Evolutionary conservation across 2,113 vertebrate species (phyloP), one percentile per base, ranked within the genome.

Genomic region (Meleagris gallopavo): DNA sequence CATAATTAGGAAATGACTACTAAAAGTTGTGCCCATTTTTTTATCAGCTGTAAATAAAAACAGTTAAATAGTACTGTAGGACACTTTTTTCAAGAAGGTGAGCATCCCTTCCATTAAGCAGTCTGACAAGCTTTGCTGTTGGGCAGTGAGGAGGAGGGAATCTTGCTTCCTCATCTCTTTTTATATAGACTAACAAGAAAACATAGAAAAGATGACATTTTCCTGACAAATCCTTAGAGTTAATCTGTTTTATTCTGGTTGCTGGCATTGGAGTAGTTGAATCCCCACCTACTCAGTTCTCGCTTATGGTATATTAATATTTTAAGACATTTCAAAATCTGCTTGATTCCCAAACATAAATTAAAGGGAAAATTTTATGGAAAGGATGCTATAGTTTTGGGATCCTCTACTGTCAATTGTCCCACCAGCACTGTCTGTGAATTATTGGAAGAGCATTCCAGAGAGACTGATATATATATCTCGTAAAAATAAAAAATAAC

Each of bases 321-420:
- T 90, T 94, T 70, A 96, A 96, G 92, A 48, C 52, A 76, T 76
- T 95, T 95, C 70, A 83, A 94, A 90, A 88, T 78, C 90, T 75
- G 38, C 88, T 80, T 71, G 57, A 94, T 91, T 94, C 18, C 46
- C 27, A 85, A 88, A 27, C 46, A 61, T 52, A 80, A 93, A 79
- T 50, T 36, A 52, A 61, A 79, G 41, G 69, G 88, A 90, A 54
- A 76, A 89, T 34, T 3, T 75, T 66, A 84, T 17, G 8, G 72
- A 85, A 74, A 81, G 52, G 74, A 65, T n/a, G 81, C 75, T 90
- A 81, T 50, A 52, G 48, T 72, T 88, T n/a, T 72, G 32, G 88
- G 48, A 52, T 88, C 57, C 34, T 58, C 86, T 72, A 17, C 81
- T 86, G 70, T 81, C 77, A 82, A 0, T 81, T 95, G 61, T 88